Percentiles rank a stretch among this genome's conserved stretches.
Evolutionary conservation across 2,797 vertebrate species (phyloP).

Genomic region (Rousettus madagascariensis): DNA sequence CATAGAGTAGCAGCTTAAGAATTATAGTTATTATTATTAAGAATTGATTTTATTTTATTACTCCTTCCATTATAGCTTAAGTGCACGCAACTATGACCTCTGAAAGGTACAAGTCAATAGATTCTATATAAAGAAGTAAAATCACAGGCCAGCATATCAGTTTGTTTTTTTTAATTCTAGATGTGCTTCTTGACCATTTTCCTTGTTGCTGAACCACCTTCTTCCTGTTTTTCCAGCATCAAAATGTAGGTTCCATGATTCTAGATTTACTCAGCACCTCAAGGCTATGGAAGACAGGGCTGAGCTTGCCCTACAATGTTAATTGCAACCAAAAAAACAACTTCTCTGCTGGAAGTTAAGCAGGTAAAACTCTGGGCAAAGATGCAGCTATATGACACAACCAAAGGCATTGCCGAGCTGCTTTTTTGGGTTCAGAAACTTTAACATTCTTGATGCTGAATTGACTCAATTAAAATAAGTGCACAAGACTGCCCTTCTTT

Average conservation of each 20-base stretch:
- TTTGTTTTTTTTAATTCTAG: conserved; percentile 46
- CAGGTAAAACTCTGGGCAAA: background rate
- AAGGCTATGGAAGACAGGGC: conserved; percentile 66
- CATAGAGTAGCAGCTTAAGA: background rate
- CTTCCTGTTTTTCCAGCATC: background rate
- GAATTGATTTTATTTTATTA: conserved; percentile 41
- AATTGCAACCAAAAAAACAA: background rate
- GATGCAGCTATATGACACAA: background rate
- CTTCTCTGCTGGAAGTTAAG: conserved; percentile 41
- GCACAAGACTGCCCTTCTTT: background rate
- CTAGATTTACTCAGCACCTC: conserved; percentile 64
- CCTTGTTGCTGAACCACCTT: background rate
- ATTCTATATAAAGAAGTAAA: conserved; percentile 15
- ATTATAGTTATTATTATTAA: background rate
- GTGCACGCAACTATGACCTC: background rate
- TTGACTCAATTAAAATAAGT: background rate
- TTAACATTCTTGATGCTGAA: background rate
- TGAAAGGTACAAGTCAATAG: background rate
- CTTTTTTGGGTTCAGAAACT: background rate
- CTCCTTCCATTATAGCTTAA: background rate
- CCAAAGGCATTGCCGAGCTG: background rate
- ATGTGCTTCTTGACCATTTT: conserved; percentile 48
- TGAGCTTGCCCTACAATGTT: conserved; percentile 47
- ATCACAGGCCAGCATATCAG: background rate
- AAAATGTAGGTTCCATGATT: background rate